Evolutionary conservation across 2,888 invertebrate species (phyloP), one percentile per base, ranked within the genome.

Genomic region (Norana najaformis): DNA sequence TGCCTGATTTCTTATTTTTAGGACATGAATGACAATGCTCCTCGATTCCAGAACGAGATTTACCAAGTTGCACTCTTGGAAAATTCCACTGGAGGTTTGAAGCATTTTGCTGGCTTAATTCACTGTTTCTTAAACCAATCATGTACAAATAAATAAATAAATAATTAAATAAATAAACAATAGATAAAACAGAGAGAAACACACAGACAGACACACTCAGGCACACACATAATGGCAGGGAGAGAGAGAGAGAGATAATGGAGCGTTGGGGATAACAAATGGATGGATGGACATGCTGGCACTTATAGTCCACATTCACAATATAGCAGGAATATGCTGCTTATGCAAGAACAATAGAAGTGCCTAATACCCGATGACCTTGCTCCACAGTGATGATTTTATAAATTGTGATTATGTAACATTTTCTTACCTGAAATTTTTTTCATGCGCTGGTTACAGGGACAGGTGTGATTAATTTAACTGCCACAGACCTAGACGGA

Each of bases 1-100:
- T 69, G 69, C 16, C 13, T 69, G 23, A 13, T n/a, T 69, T 69
- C 69, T 11, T n/a, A 30, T 69, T 35, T 36, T 85, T 85, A 85
- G 20, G 91, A 91, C 85, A 69, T 88, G 39, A 91, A 91, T 69
- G 90, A 90, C 89, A 89, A 89, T 89, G 88, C 85, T 47, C 90
- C 90, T 30, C 36, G 88, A 30, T 90, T 90, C 69, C 83, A 53
- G 89, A 41, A 83, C 4, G 39, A 53, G 20, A 4, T 89, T 4
- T 90, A 90, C 88, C 88, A 89, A 83, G 35, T 88, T 35, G 36
- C 88, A n/a, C 69, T 91, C 37, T 83, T 35, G n/a, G 91, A 91
- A 83, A 91, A 90, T 82, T 47, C 90, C 18, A 88, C 90, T 41
- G 20, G 88, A 16, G 91, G 90, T 85, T 85, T 36, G 85, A 85